A percentile compares a stretch with the other conserved stretches of the same genome.
These are phyloP conservation scores for Lasius platythorax DNA, from an alignment of 2,888 invertebrate species.

Conservation along the genomic window DNA sequence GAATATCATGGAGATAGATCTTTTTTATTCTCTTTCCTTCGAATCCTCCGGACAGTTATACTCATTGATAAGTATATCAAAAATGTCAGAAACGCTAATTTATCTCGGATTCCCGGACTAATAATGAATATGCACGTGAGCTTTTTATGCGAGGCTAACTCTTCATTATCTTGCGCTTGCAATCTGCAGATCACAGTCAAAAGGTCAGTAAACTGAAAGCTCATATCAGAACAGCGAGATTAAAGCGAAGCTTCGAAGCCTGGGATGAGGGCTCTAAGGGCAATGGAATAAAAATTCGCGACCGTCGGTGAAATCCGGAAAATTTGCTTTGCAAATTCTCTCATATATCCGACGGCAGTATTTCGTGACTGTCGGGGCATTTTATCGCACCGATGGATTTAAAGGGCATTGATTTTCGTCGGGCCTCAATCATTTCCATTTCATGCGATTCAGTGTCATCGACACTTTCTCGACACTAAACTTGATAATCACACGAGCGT, in stretches of 20 bases:
- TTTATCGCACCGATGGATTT: slow-evolving; percentile 66
- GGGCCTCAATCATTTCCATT: slow-evolving; percentile 42
- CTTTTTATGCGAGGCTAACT: neutral
- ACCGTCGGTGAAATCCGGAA: slow-evolving; percentile 60
- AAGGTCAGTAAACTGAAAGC: slow-evolving; percentile 37
- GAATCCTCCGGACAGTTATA: neutral
- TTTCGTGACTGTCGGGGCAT: slow-evolving; percentile 48
- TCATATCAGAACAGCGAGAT: slow-evolving; percentile 44
- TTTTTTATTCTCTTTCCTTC: neutral
- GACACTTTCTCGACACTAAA: slow-evolving; percentile 2
- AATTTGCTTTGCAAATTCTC: slow-evolving; percentile 75
- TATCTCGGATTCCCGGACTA: neutral
- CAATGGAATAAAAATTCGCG: slow-evolving; percentile 46
- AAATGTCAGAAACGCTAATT: slow-evolving; percentile 16
- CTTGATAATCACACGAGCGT: neutral
- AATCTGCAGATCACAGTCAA: slow-evolving; percentile 16
- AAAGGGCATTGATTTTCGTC: slow-evolving; percentile 67
- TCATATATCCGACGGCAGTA: slow-evolving; percentile 22
- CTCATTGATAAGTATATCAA: slow-evolving; percentile 1
- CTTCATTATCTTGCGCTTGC: slow-evolving; percentile 21
- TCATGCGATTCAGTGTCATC: slow-evolving; percentile 1
- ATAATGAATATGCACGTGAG: slow-evolving; percentile 48
- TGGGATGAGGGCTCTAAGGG: slow-evolving; percentile 30
- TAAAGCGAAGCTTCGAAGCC: slow-evolving; percentile 39
- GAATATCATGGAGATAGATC: neutral